phyloP scores from a whole-genome alignment of 1,140 invertebrate species.

The Portunus trituberculatus region DNA sequence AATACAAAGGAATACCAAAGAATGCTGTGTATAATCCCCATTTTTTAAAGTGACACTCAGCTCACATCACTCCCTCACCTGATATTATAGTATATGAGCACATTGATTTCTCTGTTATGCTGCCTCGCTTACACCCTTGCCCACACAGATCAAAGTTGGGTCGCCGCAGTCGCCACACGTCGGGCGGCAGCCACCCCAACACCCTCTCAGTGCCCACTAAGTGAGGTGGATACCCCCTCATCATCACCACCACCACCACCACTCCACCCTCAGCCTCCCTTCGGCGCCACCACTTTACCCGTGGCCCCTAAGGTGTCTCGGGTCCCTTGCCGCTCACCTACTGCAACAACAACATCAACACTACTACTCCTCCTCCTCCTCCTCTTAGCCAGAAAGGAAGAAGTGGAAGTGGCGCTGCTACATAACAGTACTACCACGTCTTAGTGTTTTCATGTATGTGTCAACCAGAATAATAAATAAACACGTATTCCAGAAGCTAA shows the following conservation, averaged over 20 bases:
- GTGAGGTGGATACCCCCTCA: constrained; percentile 60
- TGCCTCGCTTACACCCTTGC: not conserved
- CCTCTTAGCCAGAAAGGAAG: constrained; percentile 9
- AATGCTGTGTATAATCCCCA: too few species aligned
- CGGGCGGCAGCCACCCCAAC: constrained; percentile 75
- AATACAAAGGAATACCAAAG: too few species aligned
- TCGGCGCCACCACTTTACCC: not conserved
- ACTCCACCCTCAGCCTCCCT: constrained; percentile 23
- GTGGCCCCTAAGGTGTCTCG: not conserved
- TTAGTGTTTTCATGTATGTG: constrained; percentile 23
- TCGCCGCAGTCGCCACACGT: constrained; percentile 75
- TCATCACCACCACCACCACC: constrained; percentile 6
- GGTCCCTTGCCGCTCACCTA: not conserved
- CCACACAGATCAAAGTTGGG: constrained; percentile 72
- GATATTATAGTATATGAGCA: too few species aligned
- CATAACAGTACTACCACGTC: not conserved
- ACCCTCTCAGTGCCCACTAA: constrained; percentile 74
- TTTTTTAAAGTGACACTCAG: too few species aligned
- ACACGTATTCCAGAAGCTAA: constrained; percentile 13
- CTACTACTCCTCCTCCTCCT: not conserved
- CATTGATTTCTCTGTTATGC: too few species aligned
- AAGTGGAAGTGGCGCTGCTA: constrained; percentile 1
- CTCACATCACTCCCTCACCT: too few species aligned
- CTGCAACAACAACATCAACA: not conserved
- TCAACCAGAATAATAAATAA: constrained; percentile 12